Base-by-base conservation (phyloP, 2,113 vertebrate genomes). In the Colaptes auratus region DNA sequence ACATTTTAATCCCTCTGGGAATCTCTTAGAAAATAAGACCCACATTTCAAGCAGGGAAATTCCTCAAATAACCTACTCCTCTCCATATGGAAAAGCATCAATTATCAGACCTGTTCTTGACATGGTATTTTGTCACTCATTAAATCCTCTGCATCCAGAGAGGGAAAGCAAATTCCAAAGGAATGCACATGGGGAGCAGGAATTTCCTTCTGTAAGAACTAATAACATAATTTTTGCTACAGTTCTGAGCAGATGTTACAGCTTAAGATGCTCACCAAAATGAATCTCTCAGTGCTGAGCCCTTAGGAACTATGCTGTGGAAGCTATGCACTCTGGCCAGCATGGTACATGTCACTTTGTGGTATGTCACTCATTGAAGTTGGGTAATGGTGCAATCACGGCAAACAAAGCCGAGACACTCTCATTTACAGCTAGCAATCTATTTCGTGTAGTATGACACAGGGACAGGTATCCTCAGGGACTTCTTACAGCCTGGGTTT, bases 191-290 rank as follows among this genome's bases (percentile, higher is more conserved):
- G 44, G 58, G 46, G 71, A 81, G 60, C 10, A 92, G 85, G 90
- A 93, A 93, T 95, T 94, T 91, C 73, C 50, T 88, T 83, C 82
- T 86, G 73, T 86, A 84, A 50, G 46, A 94, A 75, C 53, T 10
- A 89, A 85, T n/a, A n/a, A 56, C 78, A 33, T 86, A 39, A 52
- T 28, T 92, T 95, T 60, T 75, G 58, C 78, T 48, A 5, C 78
- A 89, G 90, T 63, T 81, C 59, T 82, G 80, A 87, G 96, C 94
- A 97, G 91, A 89, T 94, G 95, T 92, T 93, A 52, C 85, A 92
- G 88, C 39, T 95, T 67, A 72, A 3, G 53, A 78, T 48, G 60
- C 87, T 96, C 86, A 89, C 33, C 13, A 9, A 66, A 80, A 77
- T 1, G 36, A 82, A 93, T 90, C 73, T 86, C 71, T 80, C 76